phyloP scores from a whole-genome alignment of 2,113 vertebrate species.

The Halichoerus grypus region DNA sequence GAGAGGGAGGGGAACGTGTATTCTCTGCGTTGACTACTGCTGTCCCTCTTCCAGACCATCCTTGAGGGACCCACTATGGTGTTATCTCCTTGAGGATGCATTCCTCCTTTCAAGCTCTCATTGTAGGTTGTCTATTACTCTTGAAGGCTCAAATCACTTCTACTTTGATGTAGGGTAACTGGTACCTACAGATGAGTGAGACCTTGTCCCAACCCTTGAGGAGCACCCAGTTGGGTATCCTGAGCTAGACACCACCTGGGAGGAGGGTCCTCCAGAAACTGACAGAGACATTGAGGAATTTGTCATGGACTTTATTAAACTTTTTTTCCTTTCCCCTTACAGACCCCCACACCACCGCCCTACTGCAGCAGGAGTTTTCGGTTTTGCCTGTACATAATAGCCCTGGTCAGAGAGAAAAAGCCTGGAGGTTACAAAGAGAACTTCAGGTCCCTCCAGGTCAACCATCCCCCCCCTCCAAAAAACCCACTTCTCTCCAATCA shows the following conservation, averaged over 20 bases:
- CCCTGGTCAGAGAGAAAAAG: conserved; percentile 64
- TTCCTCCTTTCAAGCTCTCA: not conserved
- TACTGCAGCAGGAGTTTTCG: conserved; percentile 72
- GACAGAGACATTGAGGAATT: not conserved
- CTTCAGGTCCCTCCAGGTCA: not conserved
- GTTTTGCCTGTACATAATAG: conserved; percentile 67
- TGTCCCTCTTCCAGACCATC: not conserved
- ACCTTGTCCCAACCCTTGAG: not conserved
- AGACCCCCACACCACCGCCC: not conserved
- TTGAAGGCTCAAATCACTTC: not conserved
- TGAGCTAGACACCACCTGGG: not conserved
- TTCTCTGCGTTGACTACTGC: not conserved
- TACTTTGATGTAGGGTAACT: not conserved
- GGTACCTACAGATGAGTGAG: not conserved
- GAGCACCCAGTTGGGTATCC: no score
- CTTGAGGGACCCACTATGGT: not conserved
- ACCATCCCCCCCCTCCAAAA: fast-evolving
- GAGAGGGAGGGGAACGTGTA: not conserved
- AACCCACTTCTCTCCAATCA: not conserved
- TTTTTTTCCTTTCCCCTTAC: conserved; percentile 23
- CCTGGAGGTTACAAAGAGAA: not conserved
- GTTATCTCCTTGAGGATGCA: not conserved
- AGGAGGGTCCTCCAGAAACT: not conserved
- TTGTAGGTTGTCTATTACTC: not conserved
- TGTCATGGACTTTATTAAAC: conserved; percentile 69